Base-by-base conservation (phyloP, 2,113 vertebrate genomes). In the Phaethornis superciliosus region DNA sequence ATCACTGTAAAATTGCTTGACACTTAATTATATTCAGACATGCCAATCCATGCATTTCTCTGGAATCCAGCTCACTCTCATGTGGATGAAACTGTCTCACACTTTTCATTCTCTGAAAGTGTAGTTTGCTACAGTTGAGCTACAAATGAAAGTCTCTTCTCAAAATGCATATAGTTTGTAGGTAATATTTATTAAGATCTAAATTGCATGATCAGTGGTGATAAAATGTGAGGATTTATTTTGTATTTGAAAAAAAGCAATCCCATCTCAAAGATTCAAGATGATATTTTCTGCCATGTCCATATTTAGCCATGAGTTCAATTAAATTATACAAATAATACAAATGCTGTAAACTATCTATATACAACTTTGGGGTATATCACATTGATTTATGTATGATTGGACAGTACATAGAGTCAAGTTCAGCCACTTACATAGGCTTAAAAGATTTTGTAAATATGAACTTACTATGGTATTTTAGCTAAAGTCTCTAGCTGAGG, bases 1-100 rank as follows among this genome's bases (percentile, higher is more conserved):
- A 92, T 95, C 74, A 82, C 75, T 84, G 83, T 54, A 40, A 93
- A 88, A 49, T 46, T 76, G n/a, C 86, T 86, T 95, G 90, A 71
- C 88, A 69, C 90, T 94, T 49, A 64, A 68, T 95, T 55, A 16
- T 30, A 33, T 33, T 91, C 72, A 84, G 79, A 84, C 58, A n/a
- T 95, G 94, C 88, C 79, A 88, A 79, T 81, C 84, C 83, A 60
- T 59, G 89, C 37, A 30, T 32, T 80, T 32, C 86, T 56, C 92
- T 85, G 69, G 65, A 54, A 78, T 89, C 81, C 80, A 71, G 72
- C 68, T 94, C 62, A 3, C 81, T 52, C 72, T 89, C 70, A 27
- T 2, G 9, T 85, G 87, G 49, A 58, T 90, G 70, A 89, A 89
- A 70, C 84, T 78, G 89, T 94, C 93, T 96, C 13, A 0, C 89